A percentile compares a stretch with the other conserved stretches of the same genome.
These are phyloP conservation scores for Chionoecetes opilio DNA, from an alignment of 1,140 invertebrate genomes.

Conservation along the genomic window DNA sequence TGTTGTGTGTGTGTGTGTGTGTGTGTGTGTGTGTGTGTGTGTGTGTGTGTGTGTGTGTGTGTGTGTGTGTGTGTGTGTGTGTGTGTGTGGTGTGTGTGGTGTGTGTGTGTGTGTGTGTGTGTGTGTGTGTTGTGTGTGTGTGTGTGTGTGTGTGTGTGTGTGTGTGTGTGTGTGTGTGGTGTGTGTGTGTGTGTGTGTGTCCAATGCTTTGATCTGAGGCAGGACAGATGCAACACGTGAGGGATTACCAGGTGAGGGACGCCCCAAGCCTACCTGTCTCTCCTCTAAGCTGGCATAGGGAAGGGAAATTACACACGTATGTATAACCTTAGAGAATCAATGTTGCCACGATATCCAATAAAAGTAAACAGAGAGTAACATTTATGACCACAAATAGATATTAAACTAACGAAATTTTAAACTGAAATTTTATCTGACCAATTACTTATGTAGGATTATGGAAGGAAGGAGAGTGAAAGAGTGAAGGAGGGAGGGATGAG, in stretches of 20 bases:
- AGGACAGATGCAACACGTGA: background rate
- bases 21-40: no score
- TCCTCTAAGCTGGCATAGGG: background rate
- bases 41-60: slow-evolving; percentile 14
- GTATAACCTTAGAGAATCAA: background rate
- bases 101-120: background rate
- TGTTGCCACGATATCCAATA: background rate
- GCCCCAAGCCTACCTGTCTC: background rate
- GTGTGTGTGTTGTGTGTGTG: no score
- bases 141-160: slow-evolving; percentile 13
- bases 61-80: background rate
- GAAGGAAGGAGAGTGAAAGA: background rate
- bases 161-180: background rate
- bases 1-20: no score
- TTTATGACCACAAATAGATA: no score
- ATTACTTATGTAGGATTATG: no score
- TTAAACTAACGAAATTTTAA: no score
- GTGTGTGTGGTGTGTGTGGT: no score
- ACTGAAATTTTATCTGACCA: no score
- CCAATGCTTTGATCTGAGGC: slow-evolving; percentile 4
- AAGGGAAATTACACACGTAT: background rate
- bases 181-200: background rate
- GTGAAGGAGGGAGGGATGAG: background rate
- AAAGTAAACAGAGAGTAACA: no score
- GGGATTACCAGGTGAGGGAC: slow-evolving; percentile 3